A percentile compares a stretch with the other conserved stretches of the same genome.
Evolutionary conservation across 35 echinoderm and acorn worm species (phyloP).

Genomic region (Amphiura filiformis): DNA sequence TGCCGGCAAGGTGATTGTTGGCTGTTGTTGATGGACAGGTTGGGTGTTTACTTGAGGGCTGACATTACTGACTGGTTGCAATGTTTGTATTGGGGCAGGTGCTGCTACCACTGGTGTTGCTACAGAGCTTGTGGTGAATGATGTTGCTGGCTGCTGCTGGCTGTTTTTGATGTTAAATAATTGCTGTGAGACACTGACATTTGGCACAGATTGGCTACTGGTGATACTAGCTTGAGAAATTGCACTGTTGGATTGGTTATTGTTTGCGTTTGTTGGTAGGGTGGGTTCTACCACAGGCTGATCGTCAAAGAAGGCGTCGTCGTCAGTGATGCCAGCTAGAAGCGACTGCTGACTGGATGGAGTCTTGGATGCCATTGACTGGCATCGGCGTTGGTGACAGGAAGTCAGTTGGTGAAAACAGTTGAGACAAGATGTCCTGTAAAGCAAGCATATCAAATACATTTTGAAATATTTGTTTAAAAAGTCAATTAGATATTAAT

Average conservation of each 20-base stretch:
- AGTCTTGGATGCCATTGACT: not conserved
- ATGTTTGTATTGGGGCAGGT: not conserved
- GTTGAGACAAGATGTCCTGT: not conserved
- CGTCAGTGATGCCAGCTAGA: not conserved
- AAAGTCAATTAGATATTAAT: too few species aligned
- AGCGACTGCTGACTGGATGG: not conserved
- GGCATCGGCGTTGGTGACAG: not conserved
- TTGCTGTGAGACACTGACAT: too few species aligned
- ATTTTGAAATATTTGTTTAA: too few species aligned
- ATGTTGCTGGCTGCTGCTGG: too few species aligned
- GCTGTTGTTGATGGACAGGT: not conserved
- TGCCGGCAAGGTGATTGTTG: not conserved
- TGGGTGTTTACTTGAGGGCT: not conserved
- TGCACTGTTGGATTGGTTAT: not conserved
- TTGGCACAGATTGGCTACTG: not conserved
- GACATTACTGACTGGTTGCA: not conserved
- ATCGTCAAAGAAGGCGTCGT: not conserved
- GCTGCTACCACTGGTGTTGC: not conserved
- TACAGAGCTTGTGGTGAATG: too few species aligned
- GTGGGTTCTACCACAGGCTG: not conserved
- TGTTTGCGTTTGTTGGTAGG: not conserved
- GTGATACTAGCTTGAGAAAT: not conserved
- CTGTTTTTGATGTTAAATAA: too few species aligned
- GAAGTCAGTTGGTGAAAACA: not conserved
- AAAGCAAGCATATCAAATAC: not conserved